Base-by-base conservation (phyloP, 2,113 vertebrate species). In the Polypterus senegalus region DNA sequence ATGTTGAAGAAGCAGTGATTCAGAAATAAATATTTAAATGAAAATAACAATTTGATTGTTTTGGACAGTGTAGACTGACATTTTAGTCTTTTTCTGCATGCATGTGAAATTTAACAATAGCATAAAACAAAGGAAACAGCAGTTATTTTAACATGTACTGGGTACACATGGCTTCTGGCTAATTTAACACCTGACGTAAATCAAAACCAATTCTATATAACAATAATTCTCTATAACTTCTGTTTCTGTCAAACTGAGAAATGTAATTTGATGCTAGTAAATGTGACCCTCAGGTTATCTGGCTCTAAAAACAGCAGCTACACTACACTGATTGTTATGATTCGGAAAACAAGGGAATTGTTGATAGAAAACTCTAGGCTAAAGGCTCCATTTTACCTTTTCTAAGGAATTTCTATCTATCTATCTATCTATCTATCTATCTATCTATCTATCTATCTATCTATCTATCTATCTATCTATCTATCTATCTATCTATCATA, bases 231-330 rank as follows among this genome's bases (percentile, higher is more conserved):
- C 68, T 72, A 80, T 66, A 70, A 71, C 72, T 74, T 79, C 71
- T 81, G 73, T 70, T 76, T 77, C 78, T 76, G 76, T 82, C 80
- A 73, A 73, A 75, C 79, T 71, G 81, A 78, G 77, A 79, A 78
- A 81, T 79, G 74, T 77, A 78, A 83, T 85, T 83, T 81, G 74
- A 82, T 79, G 81, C 76, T 80, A 79, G 73, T 69, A 73, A 82
- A 69, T 74, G 54, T 72, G 77, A 78, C 80, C 83, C 76, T 59
- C 66, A 64, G 82, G 83, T 78, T 74, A 68, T 71, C 67, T 76
- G 66, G 52, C 56, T 69, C n/a, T 11, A 48, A 68, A 64, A 61
- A 47, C 48, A 55, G 62, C 68, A 72, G 73, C 68, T 72, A 70
- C 61, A 62, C 63, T 69, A 44, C 57, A 57, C 63, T 49, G 61